Conservation (phyloP, 2,113 vertebrate species). For the Cryptoleucopteryx plumbea region DNA sequence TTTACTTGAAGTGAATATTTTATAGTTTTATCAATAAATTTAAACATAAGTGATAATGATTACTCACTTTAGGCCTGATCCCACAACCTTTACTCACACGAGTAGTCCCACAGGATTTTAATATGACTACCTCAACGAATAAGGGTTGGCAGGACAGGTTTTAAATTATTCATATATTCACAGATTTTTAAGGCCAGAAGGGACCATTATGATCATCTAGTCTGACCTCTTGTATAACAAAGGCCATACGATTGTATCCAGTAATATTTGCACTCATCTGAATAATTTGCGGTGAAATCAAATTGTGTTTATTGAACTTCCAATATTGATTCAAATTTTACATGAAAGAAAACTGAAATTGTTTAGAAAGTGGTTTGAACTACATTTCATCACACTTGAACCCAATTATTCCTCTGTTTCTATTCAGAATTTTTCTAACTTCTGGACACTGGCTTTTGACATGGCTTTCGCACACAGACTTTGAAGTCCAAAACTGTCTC, state of each 20-base stretch:
- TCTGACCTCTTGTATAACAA: slow-evolving; percentile 50
- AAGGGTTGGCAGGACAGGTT: slow-evolving; percentile 14
- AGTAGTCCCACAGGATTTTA: slow-evolving; percentile 35
- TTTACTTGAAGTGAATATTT: slow-evolving; percentile 8
- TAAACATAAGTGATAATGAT: slow-evolving; percentile 45
- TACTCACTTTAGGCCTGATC: slow-evolving; percentile 45
- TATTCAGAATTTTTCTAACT: neutral
- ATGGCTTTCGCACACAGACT: neutral
- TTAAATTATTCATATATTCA: slow-evolving; percentile 61
- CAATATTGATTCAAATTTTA: neutral
- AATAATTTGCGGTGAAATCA: neutral
- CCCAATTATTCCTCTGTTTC: neutral
- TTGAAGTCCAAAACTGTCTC: neutral
- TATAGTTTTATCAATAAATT: slow-evolving; percentile 48
- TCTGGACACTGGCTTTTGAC: neutral
- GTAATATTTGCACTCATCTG: neutral
- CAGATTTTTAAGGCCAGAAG: slow-evolving; percentile 57
- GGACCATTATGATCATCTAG: slow-evolving; percentile 41
- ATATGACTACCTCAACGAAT: neutral
- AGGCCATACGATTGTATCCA: neutral
- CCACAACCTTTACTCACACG: slow-evolving; percentile 20
- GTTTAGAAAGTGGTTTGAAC: neutral
- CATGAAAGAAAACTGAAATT: neutral
- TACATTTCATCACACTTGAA: neutral
- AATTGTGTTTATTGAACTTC: neutral